phyloP scores from a whole-genome alignment of 2,888 invertebrate genomes.

The Phyllotreta striolata region DNA sequence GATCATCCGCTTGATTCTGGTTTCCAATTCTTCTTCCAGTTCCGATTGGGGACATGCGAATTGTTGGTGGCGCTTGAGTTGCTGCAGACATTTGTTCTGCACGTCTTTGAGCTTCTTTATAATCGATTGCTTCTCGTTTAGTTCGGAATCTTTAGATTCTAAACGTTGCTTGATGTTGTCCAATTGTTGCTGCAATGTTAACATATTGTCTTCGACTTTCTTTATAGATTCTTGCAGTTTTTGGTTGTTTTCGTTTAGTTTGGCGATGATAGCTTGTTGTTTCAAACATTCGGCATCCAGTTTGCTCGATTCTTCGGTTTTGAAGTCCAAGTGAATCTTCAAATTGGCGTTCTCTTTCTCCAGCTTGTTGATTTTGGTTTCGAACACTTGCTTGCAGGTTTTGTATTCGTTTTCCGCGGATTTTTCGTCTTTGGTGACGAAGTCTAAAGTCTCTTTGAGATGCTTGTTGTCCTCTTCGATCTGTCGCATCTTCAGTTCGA shows the following conservation, averaged over 20 bases:
- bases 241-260: too few relatives aligned
- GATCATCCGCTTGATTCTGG: too few relatives aligned
- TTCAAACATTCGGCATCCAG: not conserved
- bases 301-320: not conserved
- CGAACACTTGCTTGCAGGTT: conserved; percentile 1
- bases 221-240: too few relatives aligned
- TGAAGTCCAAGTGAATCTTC: not conserved
- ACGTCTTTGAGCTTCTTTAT: conserved; percentile 4
- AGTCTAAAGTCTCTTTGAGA: not conserved
- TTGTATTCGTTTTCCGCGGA: not conserved
- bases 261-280: not conserved
- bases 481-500: conserved; percentile 2
- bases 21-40: too few relatives aligned
- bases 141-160: not conserved
- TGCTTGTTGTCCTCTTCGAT: conserved; percentile 13
- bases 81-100: not conserved
- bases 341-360: conserved; percentile 15
- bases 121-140: not conserved
- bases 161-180: too few relatives aligned
- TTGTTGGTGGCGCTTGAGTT: not conserved
- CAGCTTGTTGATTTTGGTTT: conserved; percentile 7
- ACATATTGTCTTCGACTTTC: not conserved
- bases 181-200: not conserved
- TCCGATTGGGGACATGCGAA: too few relatives aligned
- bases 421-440: not conserved